These are phyloP conservation scores for Eudyptes chrysolophus DNA, from an alignment of 2,113 vertebrate species.

Conservation along the genomic window DNA sequence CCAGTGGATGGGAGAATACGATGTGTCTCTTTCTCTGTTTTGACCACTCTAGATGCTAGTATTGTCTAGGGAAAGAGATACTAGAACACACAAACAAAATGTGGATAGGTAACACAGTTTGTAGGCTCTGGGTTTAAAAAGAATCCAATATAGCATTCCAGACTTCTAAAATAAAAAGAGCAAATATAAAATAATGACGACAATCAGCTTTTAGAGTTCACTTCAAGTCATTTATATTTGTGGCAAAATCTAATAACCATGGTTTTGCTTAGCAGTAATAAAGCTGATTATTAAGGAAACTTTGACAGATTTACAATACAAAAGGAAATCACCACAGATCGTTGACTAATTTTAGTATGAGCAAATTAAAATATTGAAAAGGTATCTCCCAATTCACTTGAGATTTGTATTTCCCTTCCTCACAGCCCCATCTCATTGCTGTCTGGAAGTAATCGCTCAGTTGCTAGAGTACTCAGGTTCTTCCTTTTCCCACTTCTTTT, in stretches of 20 bases:
- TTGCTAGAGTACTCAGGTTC: not conserved
- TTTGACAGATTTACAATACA: not conserved
- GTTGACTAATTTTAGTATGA: not conserved
- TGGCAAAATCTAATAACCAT: not conserved
- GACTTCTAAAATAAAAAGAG: not conserved
- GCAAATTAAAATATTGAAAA: not conserved
- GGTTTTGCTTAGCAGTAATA: not conserved
- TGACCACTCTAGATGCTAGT: not conserved
- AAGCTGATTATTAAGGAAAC: not conserved
- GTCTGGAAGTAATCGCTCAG: not conserved
- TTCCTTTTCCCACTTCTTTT: not conserved
- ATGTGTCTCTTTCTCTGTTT: not conserved
- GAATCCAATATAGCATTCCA: not conserved
- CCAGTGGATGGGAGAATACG: not conserved
- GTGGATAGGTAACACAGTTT: not conserved
- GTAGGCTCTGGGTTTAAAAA: not conserved
- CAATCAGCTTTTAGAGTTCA: not conserved
- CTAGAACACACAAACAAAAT: rapidly evolving
- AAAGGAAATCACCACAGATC: not conserved
- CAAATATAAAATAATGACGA: not conserved
- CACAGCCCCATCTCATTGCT: not conserved
- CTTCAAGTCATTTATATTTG: not conserved
- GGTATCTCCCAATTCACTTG: not conserved
- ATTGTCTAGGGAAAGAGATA: not conserved
- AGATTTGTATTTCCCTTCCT: not conserved